These are phyloP conservation scores for Harpalus rufipes DNA, from an alignment of 2,888 invertebrate species.

Conservation along the genomic window DNA sequence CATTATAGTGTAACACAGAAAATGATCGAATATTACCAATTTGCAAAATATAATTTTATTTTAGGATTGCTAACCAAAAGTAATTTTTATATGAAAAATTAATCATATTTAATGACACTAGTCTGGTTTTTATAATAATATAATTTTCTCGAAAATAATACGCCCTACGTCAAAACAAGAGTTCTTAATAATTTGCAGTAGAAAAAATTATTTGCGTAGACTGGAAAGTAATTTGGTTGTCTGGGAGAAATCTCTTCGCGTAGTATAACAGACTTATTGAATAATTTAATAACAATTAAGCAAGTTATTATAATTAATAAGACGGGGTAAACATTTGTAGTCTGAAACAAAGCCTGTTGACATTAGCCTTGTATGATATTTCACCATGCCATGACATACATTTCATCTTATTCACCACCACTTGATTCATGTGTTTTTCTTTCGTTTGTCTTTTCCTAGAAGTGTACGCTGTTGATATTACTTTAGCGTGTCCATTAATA, in stretches of 20 bases:
- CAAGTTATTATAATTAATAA: not conserved
- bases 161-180: not conserved
- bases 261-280: not conserved
- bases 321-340: not conserved
- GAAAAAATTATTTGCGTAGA: constrained; percentile 1
- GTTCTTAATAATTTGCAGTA: not conserved
- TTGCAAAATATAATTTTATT: too few relatives aligned
- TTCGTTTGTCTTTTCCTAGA: constrained; percentile 9
- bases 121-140: too few relatives aligned
- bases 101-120: too few relatives aligned
- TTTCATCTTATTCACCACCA: constrained; percentile 1
- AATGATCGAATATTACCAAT: too few relatives aligned
- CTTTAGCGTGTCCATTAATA: constrained; percentile 39
- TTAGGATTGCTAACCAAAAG: too few relatives aligned
- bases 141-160: too few relatives aligned
- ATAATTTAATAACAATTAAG: not conserved
- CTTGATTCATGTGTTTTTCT: constrained; percentile 29
- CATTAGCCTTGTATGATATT: not conserved
- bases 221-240: not conserved
- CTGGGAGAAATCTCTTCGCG: not conserved
- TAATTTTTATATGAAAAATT: too few relatives aligned
- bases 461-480: constrained; percentile 37
- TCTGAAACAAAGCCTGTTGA: not conserved
- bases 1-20: too few relatives aligned
- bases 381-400: not conserved